These are phyloP conservation scores for Hormaphis cornu DNA, from an alignment of 1,140 invertebrate species.

Conservation along the genomic window DNA sequence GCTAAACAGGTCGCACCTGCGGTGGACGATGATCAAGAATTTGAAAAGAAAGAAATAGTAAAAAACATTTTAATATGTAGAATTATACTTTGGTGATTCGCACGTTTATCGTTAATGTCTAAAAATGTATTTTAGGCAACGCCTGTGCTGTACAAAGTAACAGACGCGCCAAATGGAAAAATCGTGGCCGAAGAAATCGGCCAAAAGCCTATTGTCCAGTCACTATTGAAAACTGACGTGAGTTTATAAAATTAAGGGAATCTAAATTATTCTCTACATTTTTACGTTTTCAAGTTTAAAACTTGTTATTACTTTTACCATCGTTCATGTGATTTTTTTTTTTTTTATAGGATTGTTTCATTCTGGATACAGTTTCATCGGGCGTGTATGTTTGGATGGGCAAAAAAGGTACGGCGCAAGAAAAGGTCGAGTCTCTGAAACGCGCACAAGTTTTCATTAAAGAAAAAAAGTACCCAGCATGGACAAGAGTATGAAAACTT, in stretches of 20 bases:
- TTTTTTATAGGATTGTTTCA: conserved; percentile 62
- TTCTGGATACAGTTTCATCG: conserved; percentile 69
- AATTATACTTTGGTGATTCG: background rate
- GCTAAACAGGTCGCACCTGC: conserved; percentile 53
- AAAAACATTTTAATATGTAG: conserved; percentile 31
- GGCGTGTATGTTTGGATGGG: conserved; percentile 83
- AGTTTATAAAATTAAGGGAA: conserved; percentile 36
- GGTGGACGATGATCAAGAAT: conserved; percentile 57
- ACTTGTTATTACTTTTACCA: background rate
- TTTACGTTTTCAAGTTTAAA: conserved; percentile 23
- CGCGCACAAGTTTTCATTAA: conserved; percentile 63
- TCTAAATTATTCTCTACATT: conserved; percentile 1
- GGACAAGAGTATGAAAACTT: conserved; percentile 53
- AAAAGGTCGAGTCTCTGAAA: conserved; percentile 66
- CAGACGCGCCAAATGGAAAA: conserved; percentile 55
- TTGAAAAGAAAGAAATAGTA: conserved; percentile 45
- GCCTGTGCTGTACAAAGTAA: conserved; percentile 56
- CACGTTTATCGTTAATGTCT: background rate
- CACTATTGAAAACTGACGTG: conserved; percentile 62
- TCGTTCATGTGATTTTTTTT: background rate
- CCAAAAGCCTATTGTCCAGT: conserved; percentile 59
- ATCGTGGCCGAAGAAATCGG: conserved; percentile 55
- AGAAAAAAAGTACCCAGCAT: conserved; percentile 63
- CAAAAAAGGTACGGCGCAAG: conserved; percentile 60
- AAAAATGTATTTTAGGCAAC: conserved; percentile 41